Evolutionary conservation across 2,797 vertebrate species (phyloP).

Genomic region (Furcifer pardalis): DNA sequence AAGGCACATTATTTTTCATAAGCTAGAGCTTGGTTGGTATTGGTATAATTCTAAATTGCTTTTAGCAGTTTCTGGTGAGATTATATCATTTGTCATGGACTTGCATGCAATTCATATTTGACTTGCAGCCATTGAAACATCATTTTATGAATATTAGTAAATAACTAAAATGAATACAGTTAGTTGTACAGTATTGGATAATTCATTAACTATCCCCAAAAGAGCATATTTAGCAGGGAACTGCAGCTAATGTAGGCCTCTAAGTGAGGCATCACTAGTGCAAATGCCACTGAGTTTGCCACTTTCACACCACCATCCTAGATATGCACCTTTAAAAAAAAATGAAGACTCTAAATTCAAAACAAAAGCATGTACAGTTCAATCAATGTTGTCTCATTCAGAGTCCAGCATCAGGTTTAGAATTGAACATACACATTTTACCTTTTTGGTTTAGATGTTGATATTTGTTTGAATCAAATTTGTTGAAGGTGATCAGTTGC

Average conservation of each 20-base stretch:
- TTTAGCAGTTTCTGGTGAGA: background rate
- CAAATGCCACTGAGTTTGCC: background rate
- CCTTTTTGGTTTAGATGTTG: background rate
- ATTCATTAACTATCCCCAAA: background rate
- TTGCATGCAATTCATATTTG: background rate
- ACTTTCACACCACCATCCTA: background rate
- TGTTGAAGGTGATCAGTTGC: slow-evolving; percentile 10
- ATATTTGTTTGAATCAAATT: background rate
- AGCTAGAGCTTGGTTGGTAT: background rate
- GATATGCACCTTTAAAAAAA: background rate
- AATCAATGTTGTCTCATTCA: background rate
- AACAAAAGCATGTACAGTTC: background rate
- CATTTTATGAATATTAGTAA: background rate
- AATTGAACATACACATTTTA: background rate
- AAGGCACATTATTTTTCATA: background rate
- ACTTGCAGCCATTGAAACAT: background rate
- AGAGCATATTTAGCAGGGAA: background rate
- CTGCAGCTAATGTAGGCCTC: too few species aligned
- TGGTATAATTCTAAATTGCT: background rate
- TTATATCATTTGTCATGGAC: background rate
- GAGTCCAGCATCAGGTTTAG: background rate
- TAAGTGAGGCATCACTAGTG: background rate
- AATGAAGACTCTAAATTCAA: background rate
- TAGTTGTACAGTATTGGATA: background rate
- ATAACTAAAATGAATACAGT: background rate